phyloP scores from a whole-genome alignment of 2,113 vertebrate species.

The Diadophis punctatus region DNA sequence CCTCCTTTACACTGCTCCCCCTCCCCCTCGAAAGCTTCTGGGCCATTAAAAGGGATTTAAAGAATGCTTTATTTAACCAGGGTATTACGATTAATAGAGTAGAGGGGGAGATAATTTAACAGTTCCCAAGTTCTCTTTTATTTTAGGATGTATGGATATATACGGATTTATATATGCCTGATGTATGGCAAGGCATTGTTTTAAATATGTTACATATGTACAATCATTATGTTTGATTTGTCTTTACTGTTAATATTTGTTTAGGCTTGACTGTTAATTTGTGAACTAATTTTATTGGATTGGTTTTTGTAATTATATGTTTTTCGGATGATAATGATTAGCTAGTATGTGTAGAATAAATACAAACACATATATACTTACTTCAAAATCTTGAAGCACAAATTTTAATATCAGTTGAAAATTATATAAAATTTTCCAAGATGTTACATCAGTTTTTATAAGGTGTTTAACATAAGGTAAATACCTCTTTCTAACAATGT shows the following conservation, averaged over 20 bases:
- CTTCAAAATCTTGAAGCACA: neutral
- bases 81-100: neutral
- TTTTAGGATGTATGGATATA: neutral
- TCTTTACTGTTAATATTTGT: neutral
- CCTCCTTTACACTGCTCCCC: neutral
- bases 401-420: neutral
- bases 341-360: neutral
- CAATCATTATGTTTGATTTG: neutral
- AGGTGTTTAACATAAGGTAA: constrained; percentile 43
- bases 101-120: neutral
- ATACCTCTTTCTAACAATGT: neutral
- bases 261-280: neutral
- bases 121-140: neutral
- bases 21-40: neutral
- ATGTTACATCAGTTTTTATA: neutral
- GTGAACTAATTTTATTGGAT: neutral
- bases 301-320: neutral
- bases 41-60: neutral
- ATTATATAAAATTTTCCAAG: neutral
- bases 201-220: neutral
- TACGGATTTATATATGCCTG: neutral
- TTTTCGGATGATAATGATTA: neutral
- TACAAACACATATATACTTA: neutral
- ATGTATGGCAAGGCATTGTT: neutral
- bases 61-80: neutral